A percentile compares a stretch with the other conserved stretches of the same genome.
Evolutionary conservation across 2,113 vertebrate genomes (phyloP).

Genomic region (Blennius ocellaris): DNA sequence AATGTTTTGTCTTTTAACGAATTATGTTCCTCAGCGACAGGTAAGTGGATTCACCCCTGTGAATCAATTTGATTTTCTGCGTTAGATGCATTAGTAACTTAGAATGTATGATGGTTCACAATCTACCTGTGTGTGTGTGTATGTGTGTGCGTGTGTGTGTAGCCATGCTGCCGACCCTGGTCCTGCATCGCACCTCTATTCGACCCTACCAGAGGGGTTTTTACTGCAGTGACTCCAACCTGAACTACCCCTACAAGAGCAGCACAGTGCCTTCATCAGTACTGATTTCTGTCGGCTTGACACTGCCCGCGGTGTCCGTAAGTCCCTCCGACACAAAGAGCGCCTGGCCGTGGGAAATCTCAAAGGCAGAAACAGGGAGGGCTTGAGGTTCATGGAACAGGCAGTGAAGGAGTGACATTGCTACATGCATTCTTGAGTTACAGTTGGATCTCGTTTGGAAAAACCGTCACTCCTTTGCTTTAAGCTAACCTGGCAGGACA

Average conservation of each 20-base stretch:
- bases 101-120: slow-evolving; percentile 36
- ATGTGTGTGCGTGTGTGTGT: slow-evolving; percentile 65
- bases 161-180: slow-evolving; percentile 84
- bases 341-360: slow-evolving; percentile 38
- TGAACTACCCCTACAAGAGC: slow-evolving; percentile 80
- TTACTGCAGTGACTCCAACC: slow-evolving; percentile 80
- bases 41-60: slow-evolving; percentile 56
- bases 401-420: slow-evolving; percentile 21
- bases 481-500: slow-evolving; percentile 19
- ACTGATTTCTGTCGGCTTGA: slow-evolving; percentile 85
- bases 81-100: neutral
- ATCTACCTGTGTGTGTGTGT: slow-evolving; percentile 46
- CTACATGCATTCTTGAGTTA: neutral
- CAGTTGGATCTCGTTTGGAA: slow-evolving; percentile 12
- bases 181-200: slow-evolving; percentile 82
- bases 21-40: slow-evolving; percentile 53
- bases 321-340: slow-evolving; percentile 77
- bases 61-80: neutral
- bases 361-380: slow-evolving; percentile 45
- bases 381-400: slow-evolving; percentile 49
- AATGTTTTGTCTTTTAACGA: slow-evolving; percentile 30
- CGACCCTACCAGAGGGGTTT: slow-evolving; percentile 83
- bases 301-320: slow-evolving; percentile 87
- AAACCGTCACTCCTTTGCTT: slow-evolving; percentile 41
- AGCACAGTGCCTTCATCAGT: slow-evolving; percentile 86